phyloP scores from a whole-genome alignment of 2,888 invertebrate species.

The Dasypogon diadema region DNA sequence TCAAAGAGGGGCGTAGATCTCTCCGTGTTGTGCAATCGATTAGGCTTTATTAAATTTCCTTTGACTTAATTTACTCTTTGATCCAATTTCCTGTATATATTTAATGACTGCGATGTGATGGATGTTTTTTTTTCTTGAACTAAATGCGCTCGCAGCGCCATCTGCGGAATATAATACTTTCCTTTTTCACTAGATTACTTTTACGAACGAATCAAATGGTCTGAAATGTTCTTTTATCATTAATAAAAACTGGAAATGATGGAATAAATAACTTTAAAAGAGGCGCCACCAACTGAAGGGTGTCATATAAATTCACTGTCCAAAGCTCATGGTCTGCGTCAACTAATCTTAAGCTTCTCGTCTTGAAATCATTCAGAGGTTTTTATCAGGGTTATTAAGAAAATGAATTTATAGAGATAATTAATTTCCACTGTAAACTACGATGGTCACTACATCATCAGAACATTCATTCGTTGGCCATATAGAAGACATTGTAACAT shows the following conservation, averaged over 20 bases:
- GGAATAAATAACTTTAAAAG: neutral
- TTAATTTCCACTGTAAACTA: constrained; percentile 12
- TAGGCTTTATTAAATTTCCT: neutral
- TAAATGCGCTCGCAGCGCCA: no score
- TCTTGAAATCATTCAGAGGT: constrained; percentile 1
- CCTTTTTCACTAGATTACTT: neutral
- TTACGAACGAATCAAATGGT: neutral
- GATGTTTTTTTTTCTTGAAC: no score
- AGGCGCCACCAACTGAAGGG: neutral
- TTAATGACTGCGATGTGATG: neutral
- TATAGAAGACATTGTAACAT: neutral
- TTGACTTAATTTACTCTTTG: neutral
- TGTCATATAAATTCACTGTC: neutral
- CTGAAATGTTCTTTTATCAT: neutral
- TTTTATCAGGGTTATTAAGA: constrained; percentile 16
- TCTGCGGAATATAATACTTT: neutral
- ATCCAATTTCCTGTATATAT: neutral
- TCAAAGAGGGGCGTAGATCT: neutral
- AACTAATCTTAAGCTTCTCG: constrained; percentile 2
- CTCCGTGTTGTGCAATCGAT: neutral
- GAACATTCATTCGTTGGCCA: neutral
- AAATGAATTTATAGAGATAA: constrained; percentile 13
- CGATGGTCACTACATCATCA: constrained; percentile 11
- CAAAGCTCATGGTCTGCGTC: neutral
- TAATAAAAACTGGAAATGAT: neutral